phyloP scores from a whole-genome alignment of 2,888 invertebrate genomes.

The Silvanus unidentatus region DNA sequence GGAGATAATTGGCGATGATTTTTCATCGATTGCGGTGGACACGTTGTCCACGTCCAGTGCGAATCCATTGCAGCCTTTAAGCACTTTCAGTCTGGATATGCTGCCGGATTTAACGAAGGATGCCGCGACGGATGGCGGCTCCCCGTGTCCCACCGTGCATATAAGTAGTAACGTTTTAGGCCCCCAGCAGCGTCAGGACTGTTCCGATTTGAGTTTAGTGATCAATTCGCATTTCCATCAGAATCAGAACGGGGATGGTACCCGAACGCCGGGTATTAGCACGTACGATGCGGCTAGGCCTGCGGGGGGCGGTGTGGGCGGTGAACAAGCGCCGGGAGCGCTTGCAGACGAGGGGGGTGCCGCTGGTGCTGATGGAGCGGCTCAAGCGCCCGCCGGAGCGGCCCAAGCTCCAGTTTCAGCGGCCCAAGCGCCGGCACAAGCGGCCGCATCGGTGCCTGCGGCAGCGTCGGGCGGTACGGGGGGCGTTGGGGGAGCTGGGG shows the following conservation, averaged over 20 bases:
- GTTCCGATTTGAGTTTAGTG: constrained; percentile 64
- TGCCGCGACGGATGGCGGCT: constrained; percentile 12
- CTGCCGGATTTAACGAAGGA: constrained; percentile 26
- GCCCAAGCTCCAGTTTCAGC: constrained; percentile 20
- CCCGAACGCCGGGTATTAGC: constrained; percentile 24
- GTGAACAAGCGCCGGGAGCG: constrained; percentile 28
- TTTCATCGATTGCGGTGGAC: constrained; percentile 16
- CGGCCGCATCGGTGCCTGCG: not conserved
- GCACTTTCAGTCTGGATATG: constrained; percentile 35
- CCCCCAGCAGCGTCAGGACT: constrained; percentile 56
- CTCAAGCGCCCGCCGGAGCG: constrained; percentile 14
- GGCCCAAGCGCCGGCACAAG: constrained; percentile 17
- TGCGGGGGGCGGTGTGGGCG: constrained; percentile 29
- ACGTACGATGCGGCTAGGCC: constrained; percentile 37
- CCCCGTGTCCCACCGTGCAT: constrained; percentile 52
- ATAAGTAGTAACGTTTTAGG: constrained; percentile 50
- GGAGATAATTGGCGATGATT: constrained; percentile 8
- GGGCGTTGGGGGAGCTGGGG: constrained; percentile 22
- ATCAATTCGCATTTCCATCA: constrained; percentile 65
- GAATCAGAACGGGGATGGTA: constrained; percentile 30
- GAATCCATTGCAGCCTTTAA: constrained; percentile 24
- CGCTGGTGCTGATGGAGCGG: constrained; percentile 17
- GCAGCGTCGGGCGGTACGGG: constrained; percentile 13
- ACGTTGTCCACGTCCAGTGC: constrained; percentile 7
- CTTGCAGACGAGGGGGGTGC: constrained; percentile 19